phyloP scores from a whole-genome alignment of 2,888 invertebrate genomes.

The Philhelius pedissequus region DNA sequence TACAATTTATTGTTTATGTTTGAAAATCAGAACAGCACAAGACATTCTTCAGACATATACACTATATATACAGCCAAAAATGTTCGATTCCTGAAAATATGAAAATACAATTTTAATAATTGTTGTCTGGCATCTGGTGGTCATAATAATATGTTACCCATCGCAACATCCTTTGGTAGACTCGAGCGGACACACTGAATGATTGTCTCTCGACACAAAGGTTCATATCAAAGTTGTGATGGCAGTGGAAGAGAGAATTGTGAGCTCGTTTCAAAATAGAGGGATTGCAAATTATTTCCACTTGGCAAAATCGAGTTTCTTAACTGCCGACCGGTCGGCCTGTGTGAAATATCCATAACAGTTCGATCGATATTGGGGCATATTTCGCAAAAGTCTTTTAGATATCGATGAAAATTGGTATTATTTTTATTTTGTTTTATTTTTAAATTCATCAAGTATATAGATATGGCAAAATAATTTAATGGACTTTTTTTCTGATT shows the following conservation, averaged over 20 bases:
- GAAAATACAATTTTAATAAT: conserved; percentile 77
- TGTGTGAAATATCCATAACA: conserved; percentile 15
- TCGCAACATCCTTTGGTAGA: conserved; percentile 43
- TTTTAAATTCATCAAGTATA: conserved; percentile 70
- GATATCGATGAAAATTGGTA: conserved; percentile 21
- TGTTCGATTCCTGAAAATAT: conserved; percentile 58
- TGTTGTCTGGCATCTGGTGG: conserved; percentile 73
- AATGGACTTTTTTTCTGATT: conserved; percentile 69
- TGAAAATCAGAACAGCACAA: conserved; percentile 5
- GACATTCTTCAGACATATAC: conserved; percentile 4
- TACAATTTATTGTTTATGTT: conserved; percentile 3
- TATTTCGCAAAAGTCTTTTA: conserved; percentile 28
- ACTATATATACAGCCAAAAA: background rate
- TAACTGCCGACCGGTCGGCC: conserved; percentile 6
- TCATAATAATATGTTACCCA: conserved; percentile 61
- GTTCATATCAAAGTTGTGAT: conserved; percentile 14
- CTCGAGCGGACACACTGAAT: conserved; percentile 30
- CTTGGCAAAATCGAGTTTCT: conserved; percentile 20
- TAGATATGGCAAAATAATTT: conserved; percentile 70
- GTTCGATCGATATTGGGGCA: conserved; percentile 36
- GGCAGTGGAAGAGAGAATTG: background rate
- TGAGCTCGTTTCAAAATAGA: conserved; percentile 23
- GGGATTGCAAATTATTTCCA: conserved; percentile 46
- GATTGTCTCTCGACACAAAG: conserved; percentile 36
- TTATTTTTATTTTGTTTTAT: conserved; percentile 13